Evolutionary conservation across 2,113 vertebrate genomes (phyloP).

Genomic region (Brachyhypopomus gauderio): DNA sequence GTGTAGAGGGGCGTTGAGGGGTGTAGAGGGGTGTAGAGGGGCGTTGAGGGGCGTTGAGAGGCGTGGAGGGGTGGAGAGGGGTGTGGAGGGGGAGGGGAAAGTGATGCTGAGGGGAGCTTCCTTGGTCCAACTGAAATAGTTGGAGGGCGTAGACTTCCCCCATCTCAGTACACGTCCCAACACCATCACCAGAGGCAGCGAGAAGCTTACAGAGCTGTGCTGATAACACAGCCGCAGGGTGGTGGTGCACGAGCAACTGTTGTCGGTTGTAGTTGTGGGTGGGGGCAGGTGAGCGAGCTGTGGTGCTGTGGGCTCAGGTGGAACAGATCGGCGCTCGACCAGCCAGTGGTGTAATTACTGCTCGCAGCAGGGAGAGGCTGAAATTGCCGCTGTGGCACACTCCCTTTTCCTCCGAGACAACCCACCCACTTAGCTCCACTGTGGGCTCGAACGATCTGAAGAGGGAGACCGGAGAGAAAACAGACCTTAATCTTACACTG

Average conservation of each 20-base stretch:
- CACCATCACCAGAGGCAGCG: constrained; percentile 49
- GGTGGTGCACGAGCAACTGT: too few relatives aligned
- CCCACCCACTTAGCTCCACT: constrained; percentile 24
- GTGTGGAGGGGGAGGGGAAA: background rate
- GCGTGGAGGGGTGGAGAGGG: too few relatives aligned
- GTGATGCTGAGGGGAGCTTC: background rate
- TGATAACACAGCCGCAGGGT: background rate
- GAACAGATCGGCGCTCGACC: constrained; percentile 61
- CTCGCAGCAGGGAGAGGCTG: constrained; percentile 66
- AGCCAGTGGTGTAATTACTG: constrained; percentile 73
- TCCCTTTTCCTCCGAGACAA: constrained; percentile 41
- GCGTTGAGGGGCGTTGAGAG: too few relatives aligned
- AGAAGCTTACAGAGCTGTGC: background rate
- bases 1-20: too few relatives aligned
- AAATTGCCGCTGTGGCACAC: constrained; percentile 69
- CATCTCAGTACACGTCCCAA: constrained; percentile 46
- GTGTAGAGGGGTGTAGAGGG: too few relatives aligned
- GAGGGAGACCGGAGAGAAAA: constrained; percentile 42
- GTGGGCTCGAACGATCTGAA: constrained; percentile 21
- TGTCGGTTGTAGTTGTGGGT: too few relatives aligned
- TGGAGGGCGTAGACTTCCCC: constrained; percentile 53
- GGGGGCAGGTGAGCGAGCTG: too few relatives aligned
- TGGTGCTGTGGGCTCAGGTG: constrained; percentile 22
- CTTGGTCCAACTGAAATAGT: constrained; percentile 21
- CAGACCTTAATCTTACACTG: background rate